These are phyloP conservation scores for Amphiprion clarkii DNA, from an alignment of 2,797 vertebrate genomes.

Conservation along the genomic window DNA sequence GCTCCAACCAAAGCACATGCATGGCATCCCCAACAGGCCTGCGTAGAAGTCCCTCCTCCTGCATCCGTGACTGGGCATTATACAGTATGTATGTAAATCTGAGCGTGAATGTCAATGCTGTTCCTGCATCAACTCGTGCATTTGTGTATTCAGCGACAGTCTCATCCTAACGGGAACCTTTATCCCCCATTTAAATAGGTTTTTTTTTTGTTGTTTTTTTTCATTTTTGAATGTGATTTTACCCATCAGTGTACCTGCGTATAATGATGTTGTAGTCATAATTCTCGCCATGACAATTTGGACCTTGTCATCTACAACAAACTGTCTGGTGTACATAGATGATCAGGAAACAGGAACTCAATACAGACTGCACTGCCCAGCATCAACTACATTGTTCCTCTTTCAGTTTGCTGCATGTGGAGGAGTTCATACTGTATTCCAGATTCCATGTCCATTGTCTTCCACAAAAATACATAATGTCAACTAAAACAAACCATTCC, in stretches of 20 bases:
- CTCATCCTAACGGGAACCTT: slow-evolving; percentile 21
- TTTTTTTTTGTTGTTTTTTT: not conserved
- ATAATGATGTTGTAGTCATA: no score
- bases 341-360: no score
- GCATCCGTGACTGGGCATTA: slow-evolving; percentile 56
- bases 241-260: not conserved
- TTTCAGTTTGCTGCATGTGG: not conserved
- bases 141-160: slow-evolving; percentile 40
- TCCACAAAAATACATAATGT: no score
- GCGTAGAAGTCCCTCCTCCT: slow-evolving; percentile 41
- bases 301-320: not conserved
- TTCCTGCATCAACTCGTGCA: slow-evolving; percentile 20
- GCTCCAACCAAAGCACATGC: slow-evolving; percentile 61
- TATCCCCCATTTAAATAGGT: not conserved
- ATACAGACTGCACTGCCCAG: not conserved
- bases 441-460: no score
- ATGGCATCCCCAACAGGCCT: slow-evolving; percentile 58
- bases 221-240: not conserved
- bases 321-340: not conserved
- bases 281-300: no score
- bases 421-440: not conserved
- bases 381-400: not conserved
- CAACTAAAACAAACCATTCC: no score
- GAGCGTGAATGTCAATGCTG: slow-evolving; percentile 57
- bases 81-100: slow-evolving; percentile 46